These are phyloP conservation scores for Drosophila navojoa DNA, from an alignment of 1,140 invertebrate species.

Conservation along the genomic window DNA sequence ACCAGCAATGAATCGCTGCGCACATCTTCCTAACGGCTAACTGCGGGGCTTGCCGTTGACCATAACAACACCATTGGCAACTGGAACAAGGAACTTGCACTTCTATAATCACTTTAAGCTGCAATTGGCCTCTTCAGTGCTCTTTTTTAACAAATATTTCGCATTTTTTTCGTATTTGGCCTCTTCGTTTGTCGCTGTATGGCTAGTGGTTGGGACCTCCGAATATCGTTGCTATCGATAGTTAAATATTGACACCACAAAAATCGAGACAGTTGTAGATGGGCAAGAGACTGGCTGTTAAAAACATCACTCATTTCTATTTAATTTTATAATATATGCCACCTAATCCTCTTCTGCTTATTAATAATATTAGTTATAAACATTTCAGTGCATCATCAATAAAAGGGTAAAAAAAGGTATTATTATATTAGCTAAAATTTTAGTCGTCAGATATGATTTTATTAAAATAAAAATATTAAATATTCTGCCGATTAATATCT, in stretches of 20 bases:
- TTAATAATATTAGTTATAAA: no score
- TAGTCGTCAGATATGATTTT: background rate
- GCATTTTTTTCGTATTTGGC: conserved; percentile 39
- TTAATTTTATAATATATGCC: no score
- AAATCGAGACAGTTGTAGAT: no score
- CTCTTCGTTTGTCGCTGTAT: conserved; percentile 41
- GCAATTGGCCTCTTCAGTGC: conserved; percentile 1
- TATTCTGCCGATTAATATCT: background rate
- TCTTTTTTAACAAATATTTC: conserved; percentile 28
- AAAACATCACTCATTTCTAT: no score
- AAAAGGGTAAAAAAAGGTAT: no score
- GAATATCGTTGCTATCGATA: conserved; percentile 16
- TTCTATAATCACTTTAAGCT: conserved; percentile 8
- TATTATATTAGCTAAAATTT: no score
- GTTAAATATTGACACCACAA: no score
- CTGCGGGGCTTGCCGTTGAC: conserved; percentile 6
- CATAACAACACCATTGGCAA: conserved; percentile 29
- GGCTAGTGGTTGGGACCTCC: conserved; percentile 31
- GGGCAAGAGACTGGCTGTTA: no score
- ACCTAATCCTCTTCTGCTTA: no score
- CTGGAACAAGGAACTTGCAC: conserved; percentile 1
- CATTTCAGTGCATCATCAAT: no score
- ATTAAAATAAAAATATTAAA: background rate
- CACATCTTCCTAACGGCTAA: conserved; percentile 42
- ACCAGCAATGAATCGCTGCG: conserved; percentile 47